Evolutionary conservation across 2,113 vertebrate genomes (phyloP), one percentile per base, ranked within the genome.

Genomic region (Gasterosteus nipponicus): DNA sequence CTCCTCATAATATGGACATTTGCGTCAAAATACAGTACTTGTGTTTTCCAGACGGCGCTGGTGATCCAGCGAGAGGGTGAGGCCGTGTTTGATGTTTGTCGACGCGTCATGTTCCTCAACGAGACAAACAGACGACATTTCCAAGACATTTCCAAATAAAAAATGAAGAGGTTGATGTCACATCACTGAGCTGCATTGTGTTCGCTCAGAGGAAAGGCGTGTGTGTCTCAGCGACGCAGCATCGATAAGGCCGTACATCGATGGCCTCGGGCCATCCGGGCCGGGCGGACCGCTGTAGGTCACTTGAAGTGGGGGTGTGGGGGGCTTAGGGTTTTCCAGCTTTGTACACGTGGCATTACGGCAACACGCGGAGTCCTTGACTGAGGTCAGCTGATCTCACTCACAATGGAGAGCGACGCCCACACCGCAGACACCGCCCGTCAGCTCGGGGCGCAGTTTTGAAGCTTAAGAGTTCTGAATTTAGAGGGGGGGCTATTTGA

Each of bases 321-420:
- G n/a, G 33, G 22, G 22, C 77, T 71, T 80, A n/a, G 73, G 73
- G 88, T 86, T 85, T 85, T 77, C 41, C 71, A 38, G 87, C 66
- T 73, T 61, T 77, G 84, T 82, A 87, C 67, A 71, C 63, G 62
- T 60, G 78, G 72, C 85, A 82, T 73, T 38, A 73, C 54, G 60
- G 61, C 29, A 22, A 75, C 12, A 64, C 73, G 77, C 59, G 33
- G 11, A 35, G 73, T 19, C 81, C 76, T 80, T 81, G 58, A 76
- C 44, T 68, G 44, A 57, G 46, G 73, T 82, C 64, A 35, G 68
- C 67, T 80, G 57, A 72, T 77, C 71, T 70, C 49, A 29, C 71
- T 70, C 49, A 29, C 76, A 42, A 68, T 78, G 51, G 19, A 41
- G 59, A 75, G 74, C 61, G 38, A 54, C 31, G 10, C 53, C 19